Base-by-base conservation (phyloP, 2,888 invertebrate species). In the Troglohyphantes excavatus region DNA sequence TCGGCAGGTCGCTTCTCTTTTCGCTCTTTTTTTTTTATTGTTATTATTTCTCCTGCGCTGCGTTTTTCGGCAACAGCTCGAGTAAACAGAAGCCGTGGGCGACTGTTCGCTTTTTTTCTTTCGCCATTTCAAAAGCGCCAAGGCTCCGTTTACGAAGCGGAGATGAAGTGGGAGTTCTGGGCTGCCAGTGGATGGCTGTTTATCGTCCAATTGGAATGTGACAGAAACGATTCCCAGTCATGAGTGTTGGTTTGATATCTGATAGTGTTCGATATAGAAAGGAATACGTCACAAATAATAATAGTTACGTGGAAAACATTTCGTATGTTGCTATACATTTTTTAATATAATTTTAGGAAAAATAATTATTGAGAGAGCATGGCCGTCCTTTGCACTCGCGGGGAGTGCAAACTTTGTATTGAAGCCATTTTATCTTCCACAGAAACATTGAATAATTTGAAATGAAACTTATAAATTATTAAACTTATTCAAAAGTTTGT, bases 71-170 rank as follows among this genome's bases (percentile, higher is more conserved):
- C 84, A 84, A 84, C 84, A 84, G 84, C 84, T 76, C 75, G 75
- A 75, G 84, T 84, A 84, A 84, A 84, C 84, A 84, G 75, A 53
- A 75, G 84, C 84, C 75, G 84, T 21, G 67, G 84, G 75, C 84
- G 84, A 84, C 73, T 27, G 53, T 68, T 27, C 79, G 9, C 73
- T 73, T 21, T 39, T 39, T 67, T 17, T 11, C 17, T 39, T 39
- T 39, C 13, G 9, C n/a, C 53, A 7, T 46, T 33, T 19, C 67
- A 17, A 23, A 39, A 21, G 33, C 76, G 26, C 68, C 76, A 23
- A 67, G 76, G 39, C 75, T 76, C 67, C 59, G 78, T 79, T 86
- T 70, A 78, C 78, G 78, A 70, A 43, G 46, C 17, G 65, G n/a
- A 27, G 33, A n/a, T 29, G 27, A 29, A 23, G 21, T 19, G 13